Evolutionary conservation across 2,797 vertebrate species (phyloP).

Genomic region (Thripadectes ignobilis): DNA sequence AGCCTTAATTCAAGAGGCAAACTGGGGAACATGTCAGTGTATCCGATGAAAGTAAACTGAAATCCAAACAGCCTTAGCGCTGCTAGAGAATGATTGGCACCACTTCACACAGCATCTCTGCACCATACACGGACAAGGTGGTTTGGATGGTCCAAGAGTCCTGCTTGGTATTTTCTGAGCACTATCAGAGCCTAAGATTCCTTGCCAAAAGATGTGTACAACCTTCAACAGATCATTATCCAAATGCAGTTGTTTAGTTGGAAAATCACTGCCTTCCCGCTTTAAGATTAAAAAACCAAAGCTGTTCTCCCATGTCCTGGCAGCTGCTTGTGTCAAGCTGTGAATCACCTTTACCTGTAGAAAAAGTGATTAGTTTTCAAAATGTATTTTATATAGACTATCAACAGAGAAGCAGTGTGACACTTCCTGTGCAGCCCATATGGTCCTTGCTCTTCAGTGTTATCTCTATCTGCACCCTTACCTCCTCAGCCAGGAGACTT

Average conservation of each 20-base stretch:
- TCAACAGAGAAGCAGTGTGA: fast-evolving
- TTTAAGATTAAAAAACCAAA: background rate
- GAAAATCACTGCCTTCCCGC: background rate
- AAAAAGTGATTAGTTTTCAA: background rate
- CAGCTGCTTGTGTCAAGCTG: background rate
- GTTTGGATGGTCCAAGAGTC: background rate
- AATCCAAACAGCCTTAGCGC: background rate
- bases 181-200: background rate
- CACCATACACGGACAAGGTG: background rate
- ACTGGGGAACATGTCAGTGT: fast-evolving
- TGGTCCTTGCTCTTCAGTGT: fast-evolving
- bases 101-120: background rate
- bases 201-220: background rate
- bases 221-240: background rate
- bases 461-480: background rate
- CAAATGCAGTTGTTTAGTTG: background rate
- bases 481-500: background rate
- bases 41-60: background rate
- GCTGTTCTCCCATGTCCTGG: background rate
- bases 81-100: background rate
- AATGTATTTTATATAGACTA: background rate
- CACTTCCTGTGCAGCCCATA: too few relatives aligned
- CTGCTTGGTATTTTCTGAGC: background rate
- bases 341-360: background rate
- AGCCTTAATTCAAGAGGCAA: background rate